Evolutionary conservation across 1,140 invertebrate genomes (phyloP), one percentile per base, ranked within the genome.

Genomic region (Tetranychus cinnabarinus): DNA sequence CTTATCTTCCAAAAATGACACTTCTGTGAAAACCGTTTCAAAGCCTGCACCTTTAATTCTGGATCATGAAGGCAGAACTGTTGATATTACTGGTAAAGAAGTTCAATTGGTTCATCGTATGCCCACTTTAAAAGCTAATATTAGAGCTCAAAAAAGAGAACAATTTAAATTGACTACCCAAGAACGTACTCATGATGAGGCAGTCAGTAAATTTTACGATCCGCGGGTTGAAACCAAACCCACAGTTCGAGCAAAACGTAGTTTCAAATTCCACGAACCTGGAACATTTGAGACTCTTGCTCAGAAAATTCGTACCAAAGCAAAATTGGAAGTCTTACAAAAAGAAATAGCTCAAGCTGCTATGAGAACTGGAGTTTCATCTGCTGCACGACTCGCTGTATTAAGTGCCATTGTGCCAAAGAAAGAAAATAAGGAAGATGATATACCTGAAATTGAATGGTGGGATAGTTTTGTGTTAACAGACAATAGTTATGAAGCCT

Each of bases 281-380:
- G 95, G 88, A 48, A 93, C 92, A 73, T 97, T 93, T 73, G 81
- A 86, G 67, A 84, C 88, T 70, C 72, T 90, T 62, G 92, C 89
- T 0, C 82, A 91, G 65, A 76, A 88, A 61, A 78, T 96, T 66
- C 73, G 93, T 62, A 90, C 92, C 48, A 70, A 85, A 79, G 84
- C 88, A 0, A 89, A 96, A 70, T 71, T 97, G 59, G 88, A 95
- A 70, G 85, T 88, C 68, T 72, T 97, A 1, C 91, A 98, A 75
- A 85, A 83, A 73, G 92, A 98, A 74, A 97, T 99, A 66, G 90
- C 89, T 10, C 85, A 91, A 72, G 92, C 92, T 61, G 93, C 95
- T 0, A 82, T 90, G 62, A 95, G 95, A 73, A 98, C 95, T 1
- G 96, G 96, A 7, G 99, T 99, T 62, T 91, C 90, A 10, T 95